Evolutionary conservation across 2,888 invertebrate species (phyloP).

Genomic region (Cephonodes hylas): DNA sequence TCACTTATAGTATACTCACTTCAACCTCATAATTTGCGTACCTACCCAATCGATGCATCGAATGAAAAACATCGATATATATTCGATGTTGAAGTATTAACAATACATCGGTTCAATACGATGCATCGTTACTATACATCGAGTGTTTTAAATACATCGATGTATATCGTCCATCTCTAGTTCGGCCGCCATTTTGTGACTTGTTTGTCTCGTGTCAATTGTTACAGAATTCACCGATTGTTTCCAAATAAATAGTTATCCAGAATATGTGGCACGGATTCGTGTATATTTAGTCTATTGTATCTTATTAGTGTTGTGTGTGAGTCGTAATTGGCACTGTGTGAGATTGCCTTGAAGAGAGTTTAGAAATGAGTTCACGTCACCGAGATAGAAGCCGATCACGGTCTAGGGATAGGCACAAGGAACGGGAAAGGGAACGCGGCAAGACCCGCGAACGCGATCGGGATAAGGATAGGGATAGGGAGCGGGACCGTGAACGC

Average conservation of each 20-base stretch:
- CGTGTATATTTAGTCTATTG: constrained; percentile 19
- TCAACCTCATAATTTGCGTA: too few relatives aligned
- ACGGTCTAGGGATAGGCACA: constrained; percentile 60
- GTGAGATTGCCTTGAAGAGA: not conserved
- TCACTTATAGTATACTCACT: too few relatives aligned
- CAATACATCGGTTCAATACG: too few relatives aligned
- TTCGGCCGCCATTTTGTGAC: constrained; percentile 10
- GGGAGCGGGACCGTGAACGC: constrained; percentile 46
- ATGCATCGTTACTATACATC: too few relatives aligned
- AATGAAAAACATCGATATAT: too few relatives aligned
- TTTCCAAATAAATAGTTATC: not conserved
- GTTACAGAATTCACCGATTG: not conserved
- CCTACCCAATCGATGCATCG: too few relatives aligned
- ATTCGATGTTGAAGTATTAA: too few relatives aligned
- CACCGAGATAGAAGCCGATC: constrained; percentile 78
- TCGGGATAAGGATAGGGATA: constrained; percentile 45
- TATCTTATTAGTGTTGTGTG: not conserved
- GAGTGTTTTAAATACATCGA: too few relatives aligned
- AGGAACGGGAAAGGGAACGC: constrained; percentile 57
- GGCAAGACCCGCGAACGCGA: constrained; percentile 53
- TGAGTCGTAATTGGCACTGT: not conserved
- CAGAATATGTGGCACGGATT: constrained; percentile 15
- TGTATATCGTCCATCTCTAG: too few relatives aligned
- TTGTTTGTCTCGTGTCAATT: constrained; percentile 16
- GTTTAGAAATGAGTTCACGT: constrained; percentile 73